phyloP scores from a whole-genome alignment of 2,888 invertebrate genomes.

The Synanthedon tipuliformis region DNA sequence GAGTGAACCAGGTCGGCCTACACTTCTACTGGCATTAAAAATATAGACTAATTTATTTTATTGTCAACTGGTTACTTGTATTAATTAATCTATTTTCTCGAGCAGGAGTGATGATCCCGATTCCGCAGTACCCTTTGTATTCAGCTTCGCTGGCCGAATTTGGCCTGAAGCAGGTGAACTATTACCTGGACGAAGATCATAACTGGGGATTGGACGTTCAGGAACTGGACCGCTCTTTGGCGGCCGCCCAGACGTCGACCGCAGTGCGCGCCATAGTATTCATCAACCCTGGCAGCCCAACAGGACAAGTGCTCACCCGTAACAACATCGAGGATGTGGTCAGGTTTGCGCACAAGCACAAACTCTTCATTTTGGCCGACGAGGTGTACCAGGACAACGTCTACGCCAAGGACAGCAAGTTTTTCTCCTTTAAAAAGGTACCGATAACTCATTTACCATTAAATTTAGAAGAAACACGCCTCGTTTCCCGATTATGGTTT shows the following conservation, averaged over 20 bases:
- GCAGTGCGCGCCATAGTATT: conserved; percentile 87
- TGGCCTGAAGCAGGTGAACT: conserved; percentile 82
- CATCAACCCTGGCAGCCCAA: conserved; percentile 99
- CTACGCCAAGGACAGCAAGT: conserved; percentile 82
- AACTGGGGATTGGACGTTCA: conserved; percentile 84
- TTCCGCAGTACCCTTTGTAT: conserved; percentile 97
- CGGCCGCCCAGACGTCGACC: conserved; percentile 71
- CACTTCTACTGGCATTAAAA: no score
- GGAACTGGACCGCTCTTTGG: conserved; percentile 80
- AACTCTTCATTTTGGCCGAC: conserved; percentile 90
- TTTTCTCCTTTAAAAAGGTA: conserved; percentile 93
- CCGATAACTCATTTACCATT: not conserved
- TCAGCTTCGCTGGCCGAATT: conserved; percentile 93
- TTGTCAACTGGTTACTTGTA: no score
- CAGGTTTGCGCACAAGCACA: conserved; percentile 87
- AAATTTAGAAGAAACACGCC: no score
- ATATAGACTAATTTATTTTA: no score
- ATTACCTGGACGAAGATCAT: conserved; percentile 87
- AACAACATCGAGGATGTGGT: conserved; percentile 91
- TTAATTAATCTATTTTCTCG: no score
- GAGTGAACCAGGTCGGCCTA: no score
- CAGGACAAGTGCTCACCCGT: conserved; percentile 83
- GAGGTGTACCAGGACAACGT: conserved; percentile 97
- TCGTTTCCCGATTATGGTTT: no score
- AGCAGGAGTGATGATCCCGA: conserved; percentile 92